phyloP scores from a whole-genome alignment of 2,888 invertebrate species.

The Elysia crispata region DNA sequence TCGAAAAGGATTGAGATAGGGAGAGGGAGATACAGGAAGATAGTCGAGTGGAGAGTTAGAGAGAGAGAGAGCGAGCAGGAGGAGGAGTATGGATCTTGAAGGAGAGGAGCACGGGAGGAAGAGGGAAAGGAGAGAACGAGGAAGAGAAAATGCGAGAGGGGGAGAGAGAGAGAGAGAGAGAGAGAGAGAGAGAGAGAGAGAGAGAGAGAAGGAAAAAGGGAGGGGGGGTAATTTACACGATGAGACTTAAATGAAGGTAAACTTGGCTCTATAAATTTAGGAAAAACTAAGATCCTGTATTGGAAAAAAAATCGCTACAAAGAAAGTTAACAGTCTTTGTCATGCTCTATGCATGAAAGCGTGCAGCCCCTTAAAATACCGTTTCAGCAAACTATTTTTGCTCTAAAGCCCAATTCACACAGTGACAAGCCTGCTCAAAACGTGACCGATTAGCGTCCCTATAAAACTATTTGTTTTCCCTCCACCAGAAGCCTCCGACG shows the following conservation, averaged over 20 bases:
- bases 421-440: background rate
- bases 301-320: no score
- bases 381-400: no score
- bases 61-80: slow-evolving; percentile 35
- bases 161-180: slow-evolving; percentile 6
- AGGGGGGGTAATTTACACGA: background rate
- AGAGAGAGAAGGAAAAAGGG: background rate
- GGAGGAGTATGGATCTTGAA: no score
- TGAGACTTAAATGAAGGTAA: no score
- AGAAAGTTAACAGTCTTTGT: no score
- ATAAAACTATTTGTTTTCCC: no score
- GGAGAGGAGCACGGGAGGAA: background rate
- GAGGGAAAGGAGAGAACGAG: background rate
- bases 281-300: no score
- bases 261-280: no score
- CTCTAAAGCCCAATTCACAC: no score
- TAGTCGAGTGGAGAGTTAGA: slow-evolving; percentile 26
- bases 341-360: no score
- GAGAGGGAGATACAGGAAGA: slow-evolving; percentile 33
- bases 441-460: background rate
- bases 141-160: background rate
- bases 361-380: background rate
- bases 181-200: slow-evolving; percentile 5
- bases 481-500: no score
- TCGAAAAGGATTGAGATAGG: background rate